Evolutionary conservation across 2,113 vertebrate genomes (phyloP).

Genomic region (Eolophus roseicapilla): DNA sequence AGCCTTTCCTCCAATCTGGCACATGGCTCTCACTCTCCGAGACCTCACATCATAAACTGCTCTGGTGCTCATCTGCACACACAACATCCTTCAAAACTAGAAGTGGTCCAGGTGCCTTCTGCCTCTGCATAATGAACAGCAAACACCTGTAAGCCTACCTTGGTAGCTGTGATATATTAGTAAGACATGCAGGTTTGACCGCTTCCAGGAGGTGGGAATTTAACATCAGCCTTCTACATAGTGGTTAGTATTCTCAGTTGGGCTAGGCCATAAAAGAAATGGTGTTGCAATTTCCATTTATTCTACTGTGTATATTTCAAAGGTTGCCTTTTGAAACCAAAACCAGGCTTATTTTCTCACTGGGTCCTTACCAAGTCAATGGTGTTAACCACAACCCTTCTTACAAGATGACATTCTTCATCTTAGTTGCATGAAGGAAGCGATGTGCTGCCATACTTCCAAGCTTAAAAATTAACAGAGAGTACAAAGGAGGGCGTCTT

Average conservation of each 20-base stretch:
- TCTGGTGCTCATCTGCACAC: neutral
- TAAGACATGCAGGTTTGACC: neutral
- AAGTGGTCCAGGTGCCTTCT: neutral
- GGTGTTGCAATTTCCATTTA: neutral
- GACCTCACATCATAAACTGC: neutral
- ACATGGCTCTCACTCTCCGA: neutral
- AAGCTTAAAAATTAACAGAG: neutral
- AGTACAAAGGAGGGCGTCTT: neutral
- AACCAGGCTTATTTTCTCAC: neutral
- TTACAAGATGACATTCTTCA: neutral
- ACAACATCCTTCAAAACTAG: neutral
- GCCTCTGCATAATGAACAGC: neutral
- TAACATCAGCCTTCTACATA: neutral
- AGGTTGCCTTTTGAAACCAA: neutral
- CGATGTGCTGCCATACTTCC: accelerated
- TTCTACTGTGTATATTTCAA: neutral
- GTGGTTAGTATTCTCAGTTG: neutral
- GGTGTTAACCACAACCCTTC: neutral
- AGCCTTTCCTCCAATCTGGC: neutral
- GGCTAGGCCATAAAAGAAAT: neutral
- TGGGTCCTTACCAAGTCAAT: neutral
- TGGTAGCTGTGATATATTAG: neutral
- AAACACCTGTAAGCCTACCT: neutral
- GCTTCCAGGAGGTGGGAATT: neutral
- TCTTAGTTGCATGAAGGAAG: neutral